Percentiles rank a stretch among this genome's conserved stretches.
phyloP scores from a whole-genome alignment of 2,888 invertebrate species.

The Epinotia brunnichana region DNA sequence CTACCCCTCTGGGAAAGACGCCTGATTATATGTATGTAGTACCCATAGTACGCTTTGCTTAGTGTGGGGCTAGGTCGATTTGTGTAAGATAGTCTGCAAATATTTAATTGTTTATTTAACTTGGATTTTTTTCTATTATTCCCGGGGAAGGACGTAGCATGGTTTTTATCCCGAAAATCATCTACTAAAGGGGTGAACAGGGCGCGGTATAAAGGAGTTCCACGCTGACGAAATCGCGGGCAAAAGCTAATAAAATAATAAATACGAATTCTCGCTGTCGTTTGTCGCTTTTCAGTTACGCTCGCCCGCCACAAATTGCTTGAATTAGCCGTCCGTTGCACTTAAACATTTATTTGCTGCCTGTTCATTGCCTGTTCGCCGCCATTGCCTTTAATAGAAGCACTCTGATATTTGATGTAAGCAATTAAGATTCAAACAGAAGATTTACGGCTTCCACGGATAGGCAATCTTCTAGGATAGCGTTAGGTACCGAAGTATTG shows the following conservation, averaged over 20 bases:
- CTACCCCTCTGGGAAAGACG: too few relatives aligned
- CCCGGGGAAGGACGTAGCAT: too few relatives aligned
- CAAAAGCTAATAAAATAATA: neutral
- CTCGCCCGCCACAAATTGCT: slow-evolving; percentile 65
- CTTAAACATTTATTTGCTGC: slow-evolving; percentile 68
- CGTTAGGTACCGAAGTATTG: neutral
- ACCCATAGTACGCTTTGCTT: too few relatives aligned
- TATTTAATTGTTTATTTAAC: too few relatives aligned
- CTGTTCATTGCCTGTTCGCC: slow-evolving; percentile 55
- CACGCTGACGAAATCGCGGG: too few relatives aligned
- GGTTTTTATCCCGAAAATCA: too few relatives aligned
- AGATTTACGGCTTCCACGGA: slow-evolving; percentile 24
- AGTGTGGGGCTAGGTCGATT: too few relatives aligned
- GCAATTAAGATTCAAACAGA: slow-evolving; percentile 34
- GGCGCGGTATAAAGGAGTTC: too few relatives aligned
- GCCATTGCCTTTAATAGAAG: slow-evolving; percentile 43
- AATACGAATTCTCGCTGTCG: slow-evolving; percentile 10
- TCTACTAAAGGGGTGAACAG: too few relatives aligned
- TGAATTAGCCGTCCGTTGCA: slow-evolving; percentile 69
- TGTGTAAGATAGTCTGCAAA: too few relatives aligned
- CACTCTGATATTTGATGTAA: slow-evolving; percentile 22
- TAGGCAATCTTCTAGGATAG: neutral
- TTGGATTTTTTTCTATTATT: too few relatives aligned
- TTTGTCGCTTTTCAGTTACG: slow-evolving; percentile 28
- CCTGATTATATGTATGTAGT: too few relatives aligned